Conservation (phyloP, 2,888 invertebrate species). For the Scaptomyza cyrtandrae region DNA sequence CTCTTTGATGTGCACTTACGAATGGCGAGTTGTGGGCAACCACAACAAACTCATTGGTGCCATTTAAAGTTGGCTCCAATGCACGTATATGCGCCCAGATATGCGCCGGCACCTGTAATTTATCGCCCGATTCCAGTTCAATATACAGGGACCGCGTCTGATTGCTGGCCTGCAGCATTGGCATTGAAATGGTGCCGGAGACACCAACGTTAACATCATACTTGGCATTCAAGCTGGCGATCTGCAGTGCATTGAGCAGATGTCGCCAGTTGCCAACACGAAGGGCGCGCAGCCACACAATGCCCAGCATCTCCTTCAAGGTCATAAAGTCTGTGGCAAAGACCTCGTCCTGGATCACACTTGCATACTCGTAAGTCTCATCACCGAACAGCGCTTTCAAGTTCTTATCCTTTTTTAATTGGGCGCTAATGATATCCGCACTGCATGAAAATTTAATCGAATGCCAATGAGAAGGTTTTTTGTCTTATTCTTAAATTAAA, state of each 20-base stretch:
- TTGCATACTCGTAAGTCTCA: slow-evolving; percentile 29
- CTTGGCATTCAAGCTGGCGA: slow-evolving; percentile 18
- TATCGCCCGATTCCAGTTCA: slow-evolving; percentile 7
- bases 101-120: slow-evolving; percentile 33
- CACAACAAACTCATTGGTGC: slow-evolving; percentile 47
- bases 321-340: not conserved
- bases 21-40: slow-evolving; percentile 56
- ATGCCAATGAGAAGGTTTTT: not conserved
- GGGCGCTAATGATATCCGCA: not conserved
- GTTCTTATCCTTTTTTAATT: slow-evolving; percentile 15
- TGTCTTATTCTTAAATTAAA: too few species aligned
- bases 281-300: slow-evolving; percentile 45
- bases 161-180: slow-evolving; percentile 26
- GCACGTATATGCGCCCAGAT: slow-evolving; percentile 60
- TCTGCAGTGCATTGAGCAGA: slow-evolving; percentile 41
- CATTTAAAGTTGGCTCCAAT: slow-evolving; percentile 5
- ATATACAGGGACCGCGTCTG: slow-evolving; percentile 22
- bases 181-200: slow-evolving; percentile 35
- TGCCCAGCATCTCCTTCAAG: slow-evolving; percentile 35
- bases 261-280: slow-evolving; percentile 56
- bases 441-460: slow-evolving; percentile 13
- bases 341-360: slow-evolving; percentile 37
- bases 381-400: slow-evolving; percentile 29
- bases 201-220: slow-evolving; percentile 53
- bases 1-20: slow-evolving; percentile 30